Conservation (phyloP, 2,113 vertebrate species). For the Triplophysa dalaica region DNA sequence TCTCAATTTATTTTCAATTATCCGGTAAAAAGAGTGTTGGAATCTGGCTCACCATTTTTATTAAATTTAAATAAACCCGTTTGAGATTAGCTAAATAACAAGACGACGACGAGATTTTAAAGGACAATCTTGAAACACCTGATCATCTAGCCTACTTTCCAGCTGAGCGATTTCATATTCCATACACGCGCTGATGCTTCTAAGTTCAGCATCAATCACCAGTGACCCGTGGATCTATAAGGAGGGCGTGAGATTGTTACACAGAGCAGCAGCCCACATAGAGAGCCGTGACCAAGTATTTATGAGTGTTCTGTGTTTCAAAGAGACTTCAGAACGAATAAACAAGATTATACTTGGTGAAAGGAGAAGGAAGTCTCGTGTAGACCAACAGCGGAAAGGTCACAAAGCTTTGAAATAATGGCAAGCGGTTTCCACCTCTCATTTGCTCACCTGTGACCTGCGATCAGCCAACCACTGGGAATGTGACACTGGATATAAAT, state of each 20-base stretch:
- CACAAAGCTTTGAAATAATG: neutral
- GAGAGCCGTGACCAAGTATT: neutral
- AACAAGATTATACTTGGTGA: neutral
- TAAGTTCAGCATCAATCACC: slow-evolving; percentile 31
- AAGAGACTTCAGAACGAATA: neutral
- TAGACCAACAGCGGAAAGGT: neutral
- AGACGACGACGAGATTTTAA: neutral
- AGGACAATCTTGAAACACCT: slow-evolving; percentile 3
- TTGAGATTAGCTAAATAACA: neutral
- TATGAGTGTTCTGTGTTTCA: neutral
- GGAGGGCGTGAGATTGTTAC: slow-evolving; percentile 4
- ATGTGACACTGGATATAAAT: slow-evolving; percentile 2
- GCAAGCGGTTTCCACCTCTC: neutral
- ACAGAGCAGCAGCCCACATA: slow-evolving; percentile 2
- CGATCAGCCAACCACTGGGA: neutral
- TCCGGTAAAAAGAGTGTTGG: neutral
- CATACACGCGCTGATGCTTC: slow-evolving; percentile 12
- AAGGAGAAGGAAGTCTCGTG: neutral
- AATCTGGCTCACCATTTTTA: slow-evolving; percentile 1
- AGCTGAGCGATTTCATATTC: slow-evolving; percentile 24
- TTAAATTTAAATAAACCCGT: neutral
- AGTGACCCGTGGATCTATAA: slow-evolving; percentile 16
- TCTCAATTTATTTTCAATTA: neutral
- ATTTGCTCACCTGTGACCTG: neutral
- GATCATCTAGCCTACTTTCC: slow-evolving; percentile 8